phyloP scores from a whole-genome alignment of 2,888 invertebrate species.

The Tricholauxania praeusta region DNA sequence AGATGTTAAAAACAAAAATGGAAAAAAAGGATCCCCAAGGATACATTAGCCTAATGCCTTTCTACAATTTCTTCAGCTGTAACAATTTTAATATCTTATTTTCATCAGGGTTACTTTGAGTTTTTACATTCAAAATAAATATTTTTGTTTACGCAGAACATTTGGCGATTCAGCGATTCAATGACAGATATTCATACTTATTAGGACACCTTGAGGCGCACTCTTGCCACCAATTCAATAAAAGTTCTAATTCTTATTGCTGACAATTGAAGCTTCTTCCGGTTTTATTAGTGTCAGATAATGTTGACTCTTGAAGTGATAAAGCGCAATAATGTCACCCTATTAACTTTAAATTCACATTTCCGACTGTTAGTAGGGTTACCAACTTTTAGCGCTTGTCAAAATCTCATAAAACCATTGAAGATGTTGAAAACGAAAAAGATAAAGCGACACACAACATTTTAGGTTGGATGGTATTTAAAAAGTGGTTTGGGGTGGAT shows the following conservation, averaged over 20 bases:
- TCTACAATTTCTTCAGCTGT: conserved; percentile 16
- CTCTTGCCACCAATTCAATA: not conserved
- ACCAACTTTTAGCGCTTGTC: conserved; percentile 26
- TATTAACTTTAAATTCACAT: conserved; percentile 53
- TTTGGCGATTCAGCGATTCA: conserved; percentile 23
- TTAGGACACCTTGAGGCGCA: conserved; percentile 22
- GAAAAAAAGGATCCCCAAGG: conserved; percentile 32
- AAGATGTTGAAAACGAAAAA: not conserved
- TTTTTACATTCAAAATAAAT: not conserved
- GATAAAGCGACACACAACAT: too few relatives aligned
- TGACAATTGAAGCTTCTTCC: too few relatives aligned
- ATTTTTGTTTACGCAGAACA: conserved; percentile 3
- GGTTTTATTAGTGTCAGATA: conserved; percentile 1
- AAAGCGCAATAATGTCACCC: conserved; percentile 64
- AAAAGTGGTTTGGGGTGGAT: conserved; percentile 24
- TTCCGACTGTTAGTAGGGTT: conserved; percentile 18
- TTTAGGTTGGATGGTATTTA: not conserved
- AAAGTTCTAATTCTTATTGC: too few relatives aligned
- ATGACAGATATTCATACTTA: conserved; percentile 22
- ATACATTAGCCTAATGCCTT: conserved; percentile 37
- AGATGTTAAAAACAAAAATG: not conserved
- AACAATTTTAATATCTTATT: conserved; percentile 22
- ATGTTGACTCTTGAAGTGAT: conserved; percentile 61
- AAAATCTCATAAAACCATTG: conserved; percentile 15
- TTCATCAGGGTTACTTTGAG: not conserved